These are phyloP conservation scores for Bacillus rossius DNA, from an alignment of 1,140 invertebrate genomes.

Conservation along the genomic window DNA sequence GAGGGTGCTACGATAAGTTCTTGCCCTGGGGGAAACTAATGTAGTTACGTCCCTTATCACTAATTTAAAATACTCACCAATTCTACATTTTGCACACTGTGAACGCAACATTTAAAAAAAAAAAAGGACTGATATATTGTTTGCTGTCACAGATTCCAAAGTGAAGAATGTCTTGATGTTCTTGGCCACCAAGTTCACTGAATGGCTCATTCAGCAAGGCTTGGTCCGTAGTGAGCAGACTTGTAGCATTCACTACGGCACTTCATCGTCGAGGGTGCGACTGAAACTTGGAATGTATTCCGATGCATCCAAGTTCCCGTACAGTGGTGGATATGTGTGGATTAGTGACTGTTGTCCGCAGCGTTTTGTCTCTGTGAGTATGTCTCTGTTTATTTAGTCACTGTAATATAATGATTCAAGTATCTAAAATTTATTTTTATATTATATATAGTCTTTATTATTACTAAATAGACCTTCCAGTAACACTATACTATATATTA, in stretches of 20 bases:
- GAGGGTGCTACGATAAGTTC: no score
- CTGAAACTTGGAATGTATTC: constrained; percentile 64
- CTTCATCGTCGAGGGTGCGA: background rate
- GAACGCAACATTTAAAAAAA: no score
- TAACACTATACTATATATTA: no score
- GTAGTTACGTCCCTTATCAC: no score
- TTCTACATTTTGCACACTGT: no score
- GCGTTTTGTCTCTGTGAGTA: constrained; percentile 63
- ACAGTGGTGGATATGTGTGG: constrained; percentile 85
- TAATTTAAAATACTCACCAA: no score
- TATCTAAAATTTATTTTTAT: background rate
- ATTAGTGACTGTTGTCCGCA: constrained; percentile 78
- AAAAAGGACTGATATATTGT: no score
- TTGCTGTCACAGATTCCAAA: constrained; percentile 53
- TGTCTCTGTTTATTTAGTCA: background rate
- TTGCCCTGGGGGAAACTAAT: no score
- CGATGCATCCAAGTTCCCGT: constrained; percentile 75
- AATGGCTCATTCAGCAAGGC: constrained; percentile 83
- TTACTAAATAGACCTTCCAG: no score
- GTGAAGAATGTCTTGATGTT: constrained; percentile 76
- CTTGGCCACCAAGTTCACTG: constrained; percentile 72
- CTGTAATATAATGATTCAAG: background rate
- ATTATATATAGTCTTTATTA: no score
- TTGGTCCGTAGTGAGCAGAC: constrained; percentile 67
- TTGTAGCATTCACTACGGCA: no score